phyloP scores from a whole-genome alignment of 2,888 invertebrate species.

The Leptura quadrifasciata region DNA sequence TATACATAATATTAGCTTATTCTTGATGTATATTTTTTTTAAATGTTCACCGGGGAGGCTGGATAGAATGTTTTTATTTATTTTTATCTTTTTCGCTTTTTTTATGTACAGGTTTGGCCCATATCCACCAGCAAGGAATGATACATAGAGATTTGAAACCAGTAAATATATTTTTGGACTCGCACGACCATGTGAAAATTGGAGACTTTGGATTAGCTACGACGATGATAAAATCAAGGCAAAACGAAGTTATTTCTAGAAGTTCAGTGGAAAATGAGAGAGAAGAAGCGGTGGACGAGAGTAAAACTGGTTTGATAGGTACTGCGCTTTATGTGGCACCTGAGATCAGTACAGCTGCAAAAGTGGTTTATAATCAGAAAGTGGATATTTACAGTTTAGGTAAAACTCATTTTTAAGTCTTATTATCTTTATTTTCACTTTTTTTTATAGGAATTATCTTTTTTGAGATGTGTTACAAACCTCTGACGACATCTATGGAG shows the following conservation, averaged over 20 bases:
- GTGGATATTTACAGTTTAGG: conserved; percentile 84
- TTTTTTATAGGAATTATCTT: conserved; percentile 88
- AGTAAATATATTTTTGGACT: conserved; percentile 96
- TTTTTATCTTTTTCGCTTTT: background rate
- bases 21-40: too few species aligned
- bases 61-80: too few species aligned
- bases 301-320: conserved; percentile 90
- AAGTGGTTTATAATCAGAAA: conserved; percentile 90
- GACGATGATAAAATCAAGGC: conserved; percentile 76
- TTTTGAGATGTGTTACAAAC: conserved; percentile 95
- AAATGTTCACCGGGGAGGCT: too few species aligned
- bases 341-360: conserved; percentile 85
- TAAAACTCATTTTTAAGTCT: conserved; percentile 63
- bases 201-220: conserved; percentile 98
- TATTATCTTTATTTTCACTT: conserved; percentile 37
- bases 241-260: conserved; percentile 62
- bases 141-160: conserved; percentile 91
- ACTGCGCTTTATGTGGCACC: conserved; percentile 97
- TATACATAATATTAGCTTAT: too few species aligned
- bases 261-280: conserved; percentile 64
- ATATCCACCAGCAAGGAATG: conserved; percentile 95
- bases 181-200: conserved; percentile 96
- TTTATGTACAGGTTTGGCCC: conserved; percentile 81
- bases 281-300: conserved; percentile 71
- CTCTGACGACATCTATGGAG: conserved; percentile 92